These are phyloP conservation scores for Clytia hemisphaerica DNA, from an alignment of 30 jellyfish, hydroid and myxozoan species.

Conservation along the genomic window DNA sequence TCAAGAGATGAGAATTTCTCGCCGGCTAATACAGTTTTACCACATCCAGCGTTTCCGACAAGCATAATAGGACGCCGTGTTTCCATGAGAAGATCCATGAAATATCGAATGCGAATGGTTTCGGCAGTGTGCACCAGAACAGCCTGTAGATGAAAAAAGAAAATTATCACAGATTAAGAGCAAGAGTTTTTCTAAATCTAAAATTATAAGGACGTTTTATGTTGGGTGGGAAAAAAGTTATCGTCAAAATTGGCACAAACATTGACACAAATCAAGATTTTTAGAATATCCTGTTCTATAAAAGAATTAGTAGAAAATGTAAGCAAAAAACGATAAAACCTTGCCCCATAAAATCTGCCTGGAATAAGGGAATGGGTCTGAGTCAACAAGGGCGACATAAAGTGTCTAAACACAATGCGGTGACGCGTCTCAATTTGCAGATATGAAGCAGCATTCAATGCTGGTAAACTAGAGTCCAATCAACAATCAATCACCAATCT, in stretches of 20 bases:
- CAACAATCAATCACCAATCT: no score
- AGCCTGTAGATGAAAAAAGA: slow-evolving; percentile 83
- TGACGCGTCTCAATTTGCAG: no score
- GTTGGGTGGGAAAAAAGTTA: not conserved
- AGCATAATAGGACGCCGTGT: slow-evolving; percentile 89
- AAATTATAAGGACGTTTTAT: no score
- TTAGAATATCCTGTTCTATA: not conserved
- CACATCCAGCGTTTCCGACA: slow-evolving; percentile 98
- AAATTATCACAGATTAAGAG: not conserved
- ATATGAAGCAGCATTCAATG: no score
- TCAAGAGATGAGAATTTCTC: slow-evolving; percentile 91
- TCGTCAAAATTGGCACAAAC: not conserved
- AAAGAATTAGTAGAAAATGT: no score
- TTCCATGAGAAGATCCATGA: slow-evolving; percentile 83
- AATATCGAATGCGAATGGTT: slow-evolving; percentile 86
- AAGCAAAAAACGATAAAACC: no score
- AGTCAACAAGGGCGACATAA: no score
- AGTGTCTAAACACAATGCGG: no score
- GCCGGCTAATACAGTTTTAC: slow-evolving; percentile 96
- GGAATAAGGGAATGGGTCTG: no score
- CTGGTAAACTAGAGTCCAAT: no score
- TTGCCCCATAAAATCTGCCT: no score
- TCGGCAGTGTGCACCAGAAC: slow-evolving; percentile 97
- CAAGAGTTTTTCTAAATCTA: no score
- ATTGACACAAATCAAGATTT: not conserved